These are phyloP conservation scores for Drosophila triauraria DNA, from an alignment of 1,140 invertebrate genomes.

Conservation along the genomic window DNA sequence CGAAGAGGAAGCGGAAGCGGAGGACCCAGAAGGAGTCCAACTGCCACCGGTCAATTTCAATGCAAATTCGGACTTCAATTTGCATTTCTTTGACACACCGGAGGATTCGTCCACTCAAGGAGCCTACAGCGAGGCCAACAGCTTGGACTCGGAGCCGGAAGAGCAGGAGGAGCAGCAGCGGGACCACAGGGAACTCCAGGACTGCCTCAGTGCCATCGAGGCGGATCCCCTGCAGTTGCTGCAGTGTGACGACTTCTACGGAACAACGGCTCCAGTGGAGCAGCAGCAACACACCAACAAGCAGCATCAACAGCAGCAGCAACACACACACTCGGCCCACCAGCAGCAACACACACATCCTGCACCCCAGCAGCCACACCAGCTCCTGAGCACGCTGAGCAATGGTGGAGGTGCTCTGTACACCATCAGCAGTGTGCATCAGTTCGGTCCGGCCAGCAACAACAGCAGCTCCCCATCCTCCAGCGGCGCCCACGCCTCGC, in stretches of 20 bases:
- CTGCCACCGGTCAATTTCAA: slow-evolving; percentile 90
- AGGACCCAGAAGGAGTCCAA: slow-evolving; percentile 56
- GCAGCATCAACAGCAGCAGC: slow-evolving; percentile 33
- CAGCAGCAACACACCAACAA: slow-evolving; percentile 29
- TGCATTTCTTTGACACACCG: slow-evolving; percentile 91
- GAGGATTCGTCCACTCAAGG: slow-evolving; percentile 89
- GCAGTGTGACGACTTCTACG: slow-evolving; percentile 65
- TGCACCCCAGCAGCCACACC: slow-evolving; percentile 49
- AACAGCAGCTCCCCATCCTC: slow-evolving; percentile 56
- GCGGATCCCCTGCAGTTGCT: slow-evolving; percentile 73
- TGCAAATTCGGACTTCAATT: slow-evolving; percentile 91
- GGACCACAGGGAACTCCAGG: slow-evolving; percentile 60
- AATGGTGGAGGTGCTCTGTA: slow-evolving; percentile 84
- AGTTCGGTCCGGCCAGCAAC: slow-evolving; percentile 79
- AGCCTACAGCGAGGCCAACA: slow-evolving; percentile 88
- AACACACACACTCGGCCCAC: not conserved
- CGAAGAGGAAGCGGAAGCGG: slow-evolving; percentile 24
- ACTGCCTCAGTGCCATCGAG: slow-evolving; percentile 77
- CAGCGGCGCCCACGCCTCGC: slow-evolving; percentile 58
- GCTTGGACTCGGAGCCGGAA: slow-evolving; percentile 88
- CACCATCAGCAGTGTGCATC: slow-evolving; percentile 84
- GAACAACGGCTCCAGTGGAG: slow-evolving; percentile 26
- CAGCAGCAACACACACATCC: slow-evolving; percentile 18
- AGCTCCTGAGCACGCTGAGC: slow-evolving; percentile 70
- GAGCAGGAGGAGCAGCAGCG: slow-evolving; percentile 67